Percentiles rank a stretch among this genome's conserved stretches.
These are phyloP conservation scores for Prorops nasuta DNA, from an alignment of 1,140 invertebrate species.

Conservation along the genomic window DNA sequence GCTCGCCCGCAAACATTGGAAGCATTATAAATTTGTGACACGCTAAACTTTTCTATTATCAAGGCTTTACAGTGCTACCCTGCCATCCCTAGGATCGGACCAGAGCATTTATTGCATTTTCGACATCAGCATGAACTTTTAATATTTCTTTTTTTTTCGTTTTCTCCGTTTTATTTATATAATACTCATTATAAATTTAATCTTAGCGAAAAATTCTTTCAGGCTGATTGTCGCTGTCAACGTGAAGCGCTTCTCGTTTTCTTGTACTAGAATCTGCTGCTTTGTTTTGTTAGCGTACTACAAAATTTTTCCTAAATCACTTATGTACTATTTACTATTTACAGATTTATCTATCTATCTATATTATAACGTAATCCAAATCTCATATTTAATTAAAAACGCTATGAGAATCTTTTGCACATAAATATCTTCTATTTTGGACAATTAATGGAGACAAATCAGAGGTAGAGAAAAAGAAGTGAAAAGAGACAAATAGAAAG, in stretches of 20 bases:
- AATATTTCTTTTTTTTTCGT: too few relatives aligned
- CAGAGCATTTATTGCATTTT: constrained; percentile 14
- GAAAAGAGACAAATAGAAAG: too few relatives aligned
- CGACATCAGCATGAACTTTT: neutral
- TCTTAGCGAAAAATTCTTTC: neutral
- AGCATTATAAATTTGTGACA: constrained; percentile 20
- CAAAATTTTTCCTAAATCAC: too few relatives aligned
- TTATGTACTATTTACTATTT: constrained; percentile 12
- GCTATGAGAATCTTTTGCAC: neutral
- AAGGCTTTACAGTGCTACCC: constrained; percentile 5
- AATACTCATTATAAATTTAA: neutral
- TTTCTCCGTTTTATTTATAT: neutral
- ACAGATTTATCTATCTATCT: neutral
- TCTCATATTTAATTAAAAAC: neutral
- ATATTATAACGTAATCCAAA: neutral
- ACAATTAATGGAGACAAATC: neutral
- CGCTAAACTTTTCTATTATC: neutral
- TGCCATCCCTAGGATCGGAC: constrained; percentile 17
- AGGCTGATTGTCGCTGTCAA: neutral
- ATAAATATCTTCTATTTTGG: constrained; percentile 5
- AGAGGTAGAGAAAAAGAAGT: too few relatives aligned
- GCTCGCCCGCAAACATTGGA: constrained; percentile 16
- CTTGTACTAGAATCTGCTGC: constrained; percentile 16
- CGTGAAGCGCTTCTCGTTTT: constrained; percentile 17
- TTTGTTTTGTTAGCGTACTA: constrained; percentile 1